phyloP scores from a whole-genome alignment of 1,140 invertebrate species.

The Musca vetustissima region DNA sequence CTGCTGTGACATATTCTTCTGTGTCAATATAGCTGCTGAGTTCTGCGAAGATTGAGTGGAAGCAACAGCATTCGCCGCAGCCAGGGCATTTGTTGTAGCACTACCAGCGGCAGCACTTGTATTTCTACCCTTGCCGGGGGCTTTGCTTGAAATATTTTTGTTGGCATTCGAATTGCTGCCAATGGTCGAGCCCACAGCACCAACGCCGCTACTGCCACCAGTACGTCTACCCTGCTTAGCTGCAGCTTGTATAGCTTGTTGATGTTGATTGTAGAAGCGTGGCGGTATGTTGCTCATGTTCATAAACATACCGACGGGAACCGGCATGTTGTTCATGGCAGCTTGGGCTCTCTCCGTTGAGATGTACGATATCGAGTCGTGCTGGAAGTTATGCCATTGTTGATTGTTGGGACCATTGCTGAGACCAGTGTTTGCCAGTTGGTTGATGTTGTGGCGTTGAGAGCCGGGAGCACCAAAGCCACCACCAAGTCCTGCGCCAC shows the following conservation, averaged over 20 bases:
- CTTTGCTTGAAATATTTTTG: background rate
- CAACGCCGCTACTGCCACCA: constrained; percentile 11
- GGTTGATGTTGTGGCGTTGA: background rate
- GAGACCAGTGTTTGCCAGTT: background rate
- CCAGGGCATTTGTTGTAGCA: background rate
- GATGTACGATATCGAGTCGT: constrained; percentile 93
- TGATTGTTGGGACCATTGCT: background rate
- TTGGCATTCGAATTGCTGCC: constrained; percentile 36
- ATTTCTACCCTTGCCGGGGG: background rate
- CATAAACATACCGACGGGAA: constrained; percentile 94
- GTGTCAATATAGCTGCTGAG: constrained; percentile 50
- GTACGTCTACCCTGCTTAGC: constrained; percentile 43
- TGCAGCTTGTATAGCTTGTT: constrained; percentile 60
- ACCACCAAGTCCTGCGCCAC: constrained; percentile 56
- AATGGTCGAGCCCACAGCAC: background rate
- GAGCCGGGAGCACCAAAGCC: constrained; percentile 6
- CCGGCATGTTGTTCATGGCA: constrained; percentile 76
- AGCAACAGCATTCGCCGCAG: background rate
- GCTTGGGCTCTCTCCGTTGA: constrained; percentile 82
- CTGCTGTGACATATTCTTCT: constrained; percentile 66
- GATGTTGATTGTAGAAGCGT: constrained; percentile 81
- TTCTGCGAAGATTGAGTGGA: constrained; percentile 12
- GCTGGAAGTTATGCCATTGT: constrained; percentile 59
- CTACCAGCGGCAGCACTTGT: background rate
- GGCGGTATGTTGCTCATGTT: constrained; percentile 89